phyloP scores from a whole-genome alignment of 2,113 vertebrate genomes.

The Pseudorectes ferrugineus region DNA sequence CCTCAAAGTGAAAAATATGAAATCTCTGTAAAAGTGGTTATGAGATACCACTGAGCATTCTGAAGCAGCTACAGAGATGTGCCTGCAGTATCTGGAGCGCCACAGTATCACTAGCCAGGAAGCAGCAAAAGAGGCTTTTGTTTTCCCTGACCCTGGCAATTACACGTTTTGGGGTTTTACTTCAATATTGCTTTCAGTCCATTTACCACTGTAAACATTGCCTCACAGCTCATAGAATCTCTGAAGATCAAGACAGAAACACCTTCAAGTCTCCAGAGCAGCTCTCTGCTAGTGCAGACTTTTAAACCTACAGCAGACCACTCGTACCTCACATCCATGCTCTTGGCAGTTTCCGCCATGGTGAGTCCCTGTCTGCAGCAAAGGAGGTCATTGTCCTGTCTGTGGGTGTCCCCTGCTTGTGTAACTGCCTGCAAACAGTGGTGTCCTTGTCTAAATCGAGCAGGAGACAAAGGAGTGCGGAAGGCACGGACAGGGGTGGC shows the following conservation, averaged over 20 bases:
- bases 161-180: neutral
- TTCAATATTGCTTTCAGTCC: neutral
- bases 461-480: neutral
- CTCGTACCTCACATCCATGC: neutral
- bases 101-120: neutral
- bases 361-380: neutral
- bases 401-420: neutral
- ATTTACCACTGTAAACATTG: neutral
- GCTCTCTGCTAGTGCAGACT: neutral
- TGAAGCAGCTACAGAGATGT: neutral
- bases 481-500: neutral
- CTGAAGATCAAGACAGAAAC: neutral
- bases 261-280: neutral
- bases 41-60: neutral
- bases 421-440: neutral
- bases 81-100: neutral
- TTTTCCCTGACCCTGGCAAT: neutral
- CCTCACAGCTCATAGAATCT: neutral
- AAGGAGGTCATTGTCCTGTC: neutral
- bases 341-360: neutral
- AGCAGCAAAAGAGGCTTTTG: neutral
- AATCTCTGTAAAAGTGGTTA: neutral
- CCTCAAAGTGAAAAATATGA: neutral
- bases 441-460: neutral
- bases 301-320: neutral